These are phyloP conservation scores for Erinaceus europaeus DNA, from an alignment of 2,113 vertebrate genomes.

Conservation along the genomic window DNA sequence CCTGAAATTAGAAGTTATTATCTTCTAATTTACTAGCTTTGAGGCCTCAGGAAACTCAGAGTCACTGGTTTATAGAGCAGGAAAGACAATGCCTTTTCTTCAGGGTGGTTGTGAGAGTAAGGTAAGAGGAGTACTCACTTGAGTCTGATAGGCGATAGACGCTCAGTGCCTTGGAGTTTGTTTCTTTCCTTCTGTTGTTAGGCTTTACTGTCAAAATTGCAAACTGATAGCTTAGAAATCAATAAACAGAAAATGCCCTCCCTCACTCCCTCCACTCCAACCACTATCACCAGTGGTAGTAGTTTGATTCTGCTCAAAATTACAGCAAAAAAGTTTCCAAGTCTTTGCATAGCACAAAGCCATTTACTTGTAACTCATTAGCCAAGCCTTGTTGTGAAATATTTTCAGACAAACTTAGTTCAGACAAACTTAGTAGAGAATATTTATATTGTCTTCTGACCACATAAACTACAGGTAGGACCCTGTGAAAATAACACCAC, in stretches of 20 bases:
- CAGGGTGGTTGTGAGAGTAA: background rate
- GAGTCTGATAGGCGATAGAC: background rate
- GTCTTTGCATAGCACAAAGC: background rate
- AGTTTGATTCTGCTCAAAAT: background rate
- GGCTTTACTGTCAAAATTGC: background rate
- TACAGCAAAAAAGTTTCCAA: background rate
- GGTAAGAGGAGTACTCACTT: background rate
- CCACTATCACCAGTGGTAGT: background rate
- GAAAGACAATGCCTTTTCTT: background rate
- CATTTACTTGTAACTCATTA: background rate
- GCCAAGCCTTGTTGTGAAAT: background rate
- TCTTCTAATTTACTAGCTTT: background rate
- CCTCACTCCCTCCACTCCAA: too few relatives aligned
- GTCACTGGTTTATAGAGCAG: background rate
- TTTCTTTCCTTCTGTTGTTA: background rate
- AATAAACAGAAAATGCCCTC: background rate
- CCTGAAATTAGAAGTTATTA: background rate
- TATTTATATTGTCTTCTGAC: background rate
- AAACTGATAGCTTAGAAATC: background rate
- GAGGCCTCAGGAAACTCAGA: background rate
- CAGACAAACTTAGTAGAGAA: background rate
- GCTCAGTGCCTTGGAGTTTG: background rate
- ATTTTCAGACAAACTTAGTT: constrained; percentile 26
- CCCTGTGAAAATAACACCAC: background rate
- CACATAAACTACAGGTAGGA: background rate